Conservation (phyloP, 2,888 invertebrate genomes). For the Osedax frankpressi region DNA sequence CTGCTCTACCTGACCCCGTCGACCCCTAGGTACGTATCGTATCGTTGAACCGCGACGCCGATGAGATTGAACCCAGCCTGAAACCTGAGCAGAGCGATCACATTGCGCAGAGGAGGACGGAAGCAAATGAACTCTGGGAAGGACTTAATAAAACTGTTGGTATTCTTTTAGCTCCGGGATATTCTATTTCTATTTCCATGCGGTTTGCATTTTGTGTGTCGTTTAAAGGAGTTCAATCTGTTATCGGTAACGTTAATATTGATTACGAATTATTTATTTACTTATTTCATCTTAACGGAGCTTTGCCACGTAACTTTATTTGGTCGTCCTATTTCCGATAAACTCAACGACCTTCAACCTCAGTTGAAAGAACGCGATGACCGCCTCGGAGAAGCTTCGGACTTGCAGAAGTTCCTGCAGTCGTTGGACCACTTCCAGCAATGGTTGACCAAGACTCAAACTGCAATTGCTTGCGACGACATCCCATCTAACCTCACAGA, state of each 20-base stretch:
- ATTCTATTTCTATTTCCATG: background rate
- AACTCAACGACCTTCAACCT: no score
- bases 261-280: no score
- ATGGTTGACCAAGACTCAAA: constrained; percentile 96
- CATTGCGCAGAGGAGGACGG: background rate
- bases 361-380: constrained; percentile 91
- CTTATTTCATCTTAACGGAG: no score
- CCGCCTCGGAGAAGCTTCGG: constrained; percentile 94
- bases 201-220: no score
- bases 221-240: no score
- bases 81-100: background rate
- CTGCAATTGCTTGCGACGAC: constrained; percentile 55
- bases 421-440: constrained; percentile 99
- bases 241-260: no score
- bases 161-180: background rate
- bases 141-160: background rate
- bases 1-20: no score
- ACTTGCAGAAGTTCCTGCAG: constrained; percentile 69
- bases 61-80: background rate
- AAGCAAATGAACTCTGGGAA: background rate
- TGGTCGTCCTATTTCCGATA: no score
- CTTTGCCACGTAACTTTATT: no score
- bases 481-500: constrained; percentile 53
- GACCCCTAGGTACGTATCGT: background rate
- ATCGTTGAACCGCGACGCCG: background rate